phyloP scores from a whole-genome alignment of 2,888 invertebrate genomes.

The Merodon equestris region DNA sequence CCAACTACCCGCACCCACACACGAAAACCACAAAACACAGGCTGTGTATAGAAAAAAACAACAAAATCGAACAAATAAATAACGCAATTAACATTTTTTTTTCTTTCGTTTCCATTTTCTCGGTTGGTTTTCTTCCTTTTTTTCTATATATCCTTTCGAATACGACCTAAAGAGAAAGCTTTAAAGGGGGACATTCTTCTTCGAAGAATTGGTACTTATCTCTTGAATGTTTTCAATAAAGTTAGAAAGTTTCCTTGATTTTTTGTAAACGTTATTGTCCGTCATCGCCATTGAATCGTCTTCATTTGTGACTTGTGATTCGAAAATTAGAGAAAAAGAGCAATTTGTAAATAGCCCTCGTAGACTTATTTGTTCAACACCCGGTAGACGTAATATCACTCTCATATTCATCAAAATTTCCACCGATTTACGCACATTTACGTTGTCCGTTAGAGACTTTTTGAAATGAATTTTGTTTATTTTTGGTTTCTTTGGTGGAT shows the following conservation, averaged over 20 bases:
- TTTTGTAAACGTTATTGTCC: too few relatives aligned
- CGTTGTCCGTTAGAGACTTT: neutral
- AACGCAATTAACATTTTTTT: constrained; percentile 43
- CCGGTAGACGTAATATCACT: too few relatives aligned
- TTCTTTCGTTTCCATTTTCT: constrained; percentile 37
- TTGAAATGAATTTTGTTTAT: neutral
- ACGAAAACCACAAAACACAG: constrained; percentile 23
- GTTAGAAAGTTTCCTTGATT: constrained; percentile 23
- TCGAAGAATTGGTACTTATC: constrained; percentile 69
- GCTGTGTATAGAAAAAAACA: constrained; percentile 52
- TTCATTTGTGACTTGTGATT: too few relatives aligned
- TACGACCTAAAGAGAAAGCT: constrained; percentile 57
- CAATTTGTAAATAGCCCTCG: neutral
- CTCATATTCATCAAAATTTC: constrained; percentile 30
- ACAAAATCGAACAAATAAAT: constrained; percentile 21
- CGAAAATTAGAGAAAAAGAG: too few relatives aligned
- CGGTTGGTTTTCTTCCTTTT: constrained; percentile 52
- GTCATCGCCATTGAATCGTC: constrained; percentile 26
- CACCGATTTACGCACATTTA: constrained; percentile 16
- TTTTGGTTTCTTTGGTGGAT: constrained; percentile 50
- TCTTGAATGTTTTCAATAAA: constrained; percentile 20
- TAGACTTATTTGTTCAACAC: too few relatives aligned
- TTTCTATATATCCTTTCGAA: constrained; percentile 21
- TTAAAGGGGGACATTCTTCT: constrained; percentile 70
- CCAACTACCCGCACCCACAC: constrained; percentile 22